phyloP scores from a whole-genome alignment of 2,797 vertebrate genomes.

The Oreochromis mossambicus region DNA sequence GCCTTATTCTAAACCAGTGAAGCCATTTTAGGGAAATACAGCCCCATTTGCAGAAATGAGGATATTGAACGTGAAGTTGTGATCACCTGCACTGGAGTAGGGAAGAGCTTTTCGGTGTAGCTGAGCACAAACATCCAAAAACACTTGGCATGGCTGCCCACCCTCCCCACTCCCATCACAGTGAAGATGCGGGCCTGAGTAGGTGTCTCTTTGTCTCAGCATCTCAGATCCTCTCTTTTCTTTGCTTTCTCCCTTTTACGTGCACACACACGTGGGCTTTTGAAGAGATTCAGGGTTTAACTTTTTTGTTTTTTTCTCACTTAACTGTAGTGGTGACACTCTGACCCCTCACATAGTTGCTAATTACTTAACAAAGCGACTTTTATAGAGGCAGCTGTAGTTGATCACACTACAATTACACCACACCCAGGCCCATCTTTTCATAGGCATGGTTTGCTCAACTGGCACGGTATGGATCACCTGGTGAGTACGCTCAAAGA shows the following conservation, averaged over 20 bases:
- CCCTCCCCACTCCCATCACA: not conserved
- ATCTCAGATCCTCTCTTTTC: not conserved
- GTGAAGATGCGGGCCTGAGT: not conserved
- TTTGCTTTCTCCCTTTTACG: not conserved
- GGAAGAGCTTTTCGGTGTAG: not conserved
- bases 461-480: not conserved
- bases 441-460: not conserved
- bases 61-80: not conserved
- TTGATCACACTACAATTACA: not conserved
- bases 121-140: not conserved
- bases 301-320: not conserved
- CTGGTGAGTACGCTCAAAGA: not conserved
- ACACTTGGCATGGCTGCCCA: fast-evolving
- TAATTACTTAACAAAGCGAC: not conserved
- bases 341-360: not conserved
- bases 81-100: not conserved
- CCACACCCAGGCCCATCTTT: not conserved
- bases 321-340: not conserved
- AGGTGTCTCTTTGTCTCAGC: not conserved
- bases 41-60: not conserved
- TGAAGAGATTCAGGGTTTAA: not conserved
- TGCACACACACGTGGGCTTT: not conserved
- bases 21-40: too few species aligned
- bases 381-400: not conserved
- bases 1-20: not conserved